A percentile compares a stretch with the other conserved stretches of the same genome.
These are phyloP conservation scores for Amniataba percoides DNA, from an alignment of 2,797 vertebrate genomes.

Conservation along the genomic window DNA sequence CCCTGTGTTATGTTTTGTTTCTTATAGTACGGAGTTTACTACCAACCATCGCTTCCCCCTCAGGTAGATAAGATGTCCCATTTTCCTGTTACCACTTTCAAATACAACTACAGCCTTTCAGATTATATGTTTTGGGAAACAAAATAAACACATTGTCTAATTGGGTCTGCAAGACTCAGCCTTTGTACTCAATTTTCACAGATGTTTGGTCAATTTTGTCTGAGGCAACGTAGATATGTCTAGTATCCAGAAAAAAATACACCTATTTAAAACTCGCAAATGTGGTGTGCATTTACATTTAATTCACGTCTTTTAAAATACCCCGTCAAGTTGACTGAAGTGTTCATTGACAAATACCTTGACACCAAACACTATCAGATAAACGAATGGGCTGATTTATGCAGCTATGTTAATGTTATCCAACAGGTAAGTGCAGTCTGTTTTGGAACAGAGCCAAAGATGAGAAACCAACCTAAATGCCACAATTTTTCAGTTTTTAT, in stretches of 20 bases:
- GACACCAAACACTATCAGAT: background rate
- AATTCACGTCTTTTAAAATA: background rate
- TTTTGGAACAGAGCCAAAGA: conserved; percentile 20
- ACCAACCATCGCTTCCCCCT: conserved; percentile 82
- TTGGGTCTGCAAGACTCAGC: conserved; percentile 17
- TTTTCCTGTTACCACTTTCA: conserved; percentile 63
- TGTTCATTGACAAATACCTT: background rate
- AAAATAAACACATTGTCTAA: conserved; percentile 2
- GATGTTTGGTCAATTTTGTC: background rate
- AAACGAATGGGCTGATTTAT: conserved; percentile 22
- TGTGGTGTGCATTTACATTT: background rate
- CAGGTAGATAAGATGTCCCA: conserved; percentile 83
- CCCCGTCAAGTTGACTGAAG: background rate
- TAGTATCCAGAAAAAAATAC: background rate
- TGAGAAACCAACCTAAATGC: conserved; percentile 15
- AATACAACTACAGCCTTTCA: conserved; percentile 27
- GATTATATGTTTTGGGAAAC: conserved; percentile 29
- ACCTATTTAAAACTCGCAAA: background rate
- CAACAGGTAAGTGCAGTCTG: conserved; percentile 59
- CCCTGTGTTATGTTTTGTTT: conserved; percentile 83
- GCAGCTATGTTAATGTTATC: conserved; percentile 32
- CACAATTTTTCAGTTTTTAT: conserved; percentile 2
- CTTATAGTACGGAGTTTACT: conserved; percentile 86
- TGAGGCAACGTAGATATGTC: background rate
- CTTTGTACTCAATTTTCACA: conserved; percentile 6